A percentile compares a stretch with the other conserved stretches of the same genome.
Conservation (phyloP, 1,140 invertebrate genomes). For the Marisa cornuarietis region DNA sequence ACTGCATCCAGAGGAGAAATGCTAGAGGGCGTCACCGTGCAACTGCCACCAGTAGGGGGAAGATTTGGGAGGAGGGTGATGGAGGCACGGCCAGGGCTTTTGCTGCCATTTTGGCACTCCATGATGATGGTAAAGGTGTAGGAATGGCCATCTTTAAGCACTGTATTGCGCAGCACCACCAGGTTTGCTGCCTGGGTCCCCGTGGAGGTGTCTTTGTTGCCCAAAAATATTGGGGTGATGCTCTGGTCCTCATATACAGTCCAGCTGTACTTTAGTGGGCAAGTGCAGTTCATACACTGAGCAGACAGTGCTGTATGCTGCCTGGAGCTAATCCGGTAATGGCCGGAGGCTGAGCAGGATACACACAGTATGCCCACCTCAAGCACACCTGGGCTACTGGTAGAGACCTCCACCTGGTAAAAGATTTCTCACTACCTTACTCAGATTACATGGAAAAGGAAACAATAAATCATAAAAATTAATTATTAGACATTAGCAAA, state of each 20-base stretch:
- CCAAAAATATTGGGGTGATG: not conserved
- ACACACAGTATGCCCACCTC: conserved; percentile 42
- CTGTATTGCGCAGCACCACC: conserved; percentile 38
- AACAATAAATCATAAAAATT: too few relatives aligned
- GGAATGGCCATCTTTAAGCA: conserved; percentile 30
- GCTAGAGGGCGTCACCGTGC: conserved; percentile 28
- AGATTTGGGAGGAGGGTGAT: conserved; percentile 37
- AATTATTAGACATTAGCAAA: too few relatives aligned
- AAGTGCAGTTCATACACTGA: conserved; percentile 38
- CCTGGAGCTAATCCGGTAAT: conserved; percentile 35
- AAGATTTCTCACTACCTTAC: too few relatives aligned
- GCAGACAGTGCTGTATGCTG: conserved; percentile 41
- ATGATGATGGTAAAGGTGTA: conserved; percentile 46
- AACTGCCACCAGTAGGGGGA: conserved; percentile 39
- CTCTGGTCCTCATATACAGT: conserved; percentile 25
- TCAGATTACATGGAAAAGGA: too few relatives aligned
- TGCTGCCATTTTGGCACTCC: conserved; percentile 11
- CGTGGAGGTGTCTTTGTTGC: conserved; percentile 16
- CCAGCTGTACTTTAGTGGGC: conserved; percentile 37
- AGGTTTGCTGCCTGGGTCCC: conserved; percentile 27
- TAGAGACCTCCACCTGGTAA: conserved; percentile 42
- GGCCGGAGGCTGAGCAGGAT: conserved; percentile 38
- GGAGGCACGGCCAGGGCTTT: conserved; percentile 21
- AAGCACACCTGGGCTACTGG: conserved; percentile 34
- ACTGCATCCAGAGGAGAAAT: conserved; percentile 37